Base-by-base conservation (phyloP, 2,797 vertebrate genomes). In the Acanthurus tractus region DNA sequence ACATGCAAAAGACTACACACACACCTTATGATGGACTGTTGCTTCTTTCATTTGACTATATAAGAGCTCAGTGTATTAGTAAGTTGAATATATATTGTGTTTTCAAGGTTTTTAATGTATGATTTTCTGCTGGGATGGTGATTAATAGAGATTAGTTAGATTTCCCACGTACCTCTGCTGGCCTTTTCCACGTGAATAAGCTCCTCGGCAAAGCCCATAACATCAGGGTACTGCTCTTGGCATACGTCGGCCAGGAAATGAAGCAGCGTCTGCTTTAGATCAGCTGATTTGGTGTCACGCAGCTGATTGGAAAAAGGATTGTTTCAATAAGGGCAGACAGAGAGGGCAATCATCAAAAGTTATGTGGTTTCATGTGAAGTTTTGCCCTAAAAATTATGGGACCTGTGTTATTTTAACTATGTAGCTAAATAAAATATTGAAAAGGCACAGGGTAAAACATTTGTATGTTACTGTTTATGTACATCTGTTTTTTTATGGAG, bases 111-210 rank as follows among this genome's bases (percentile, higher is more conserved):
- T 29, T 11, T 25, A 10, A 68, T 20, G 13, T 17, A 29, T 58
- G 22, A 66, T 44, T 18, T 20, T 22, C 15, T 62, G 13, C 17
- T 57, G 15, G 23, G 6, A 52, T 1, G 14, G 8, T 29, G 17
- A 57, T 38, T 20, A 45, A 44, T 22, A 12, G n/a, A 48, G 25
- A 25, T 40, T 34, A 63, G 14, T 38, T 10, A 44, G 17, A 56
- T 54, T 18, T 57, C 22, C 20, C 2, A 18, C 9, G 20, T 90
- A 98, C 97, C 97, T 96, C 96, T 95, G 90, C 96, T 96, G 91
- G 97, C 97, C 90, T 98, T 98, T 90, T 98, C 97, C 83, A 98
- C 95, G 1, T 98, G 97, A 76, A 96, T 94, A 63, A 98, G 94
- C 56, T 98, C 97, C 5, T 97, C 96, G 1, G 93, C 63, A 83